Conservation (phyloP, 1,140 invertebrate genomes). For the Melanaphis sacchari region DNA sequence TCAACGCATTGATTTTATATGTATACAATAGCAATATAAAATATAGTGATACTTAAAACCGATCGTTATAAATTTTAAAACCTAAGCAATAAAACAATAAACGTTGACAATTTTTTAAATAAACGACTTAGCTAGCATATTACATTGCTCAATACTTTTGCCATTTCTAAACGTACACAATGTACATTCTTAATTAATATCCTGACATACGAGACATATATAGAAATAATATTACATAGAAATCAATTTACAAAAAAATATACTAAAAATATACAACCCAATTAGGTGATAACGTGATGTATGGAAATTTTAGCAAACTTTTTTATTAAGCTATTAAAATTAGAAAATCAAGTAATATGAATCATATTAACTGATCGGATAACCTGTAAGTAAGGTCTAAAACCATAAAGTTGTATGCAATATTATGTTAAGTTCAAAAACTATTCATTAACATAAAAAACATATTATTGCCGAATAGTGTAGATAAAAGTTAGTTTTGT, state of each 20-base stretch:
- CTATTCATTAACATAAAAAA: not conserved
- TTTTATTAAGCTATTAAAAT: not conserved
- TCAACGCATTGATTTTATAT: not conserved
- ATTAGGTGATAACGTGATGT: not conserved
- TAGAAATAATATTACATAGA: not conserved
- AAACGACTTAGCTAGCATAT: not conserved
- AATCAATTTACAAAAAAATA: not conserved
- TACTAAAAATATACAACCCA: no score
- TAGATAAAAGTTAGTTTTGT: not conserved
- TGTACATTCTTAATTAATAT: not conserved
- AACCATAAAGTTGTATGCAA: not conserved
- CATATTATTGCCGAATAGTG: not conserved
- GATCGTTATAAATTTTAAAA: not conserved
- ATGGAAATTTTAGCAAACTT: not conserved
- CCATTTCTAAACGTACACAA: not conserved
- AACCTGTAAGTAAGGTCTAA: not conserved
- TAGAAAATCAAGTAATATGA: not conserved
- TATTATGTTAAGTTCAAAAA: not conserved
- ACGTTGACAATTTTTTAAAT: not conserved
- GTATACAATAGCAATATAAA: not conserved
- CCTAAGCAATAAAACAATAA: not conserved
- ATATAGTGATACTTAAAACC: not conserved
- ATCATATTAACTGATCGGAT: not conserved
- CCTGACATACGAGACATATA: not conserved
- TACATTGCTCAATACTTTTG: not conserved